Percentiles rank a stretch among this genome's conserved stretches.
These are phyloP conservation scores for Sebastes vulpes DNA, from an alignment of 2,797 vertebrate species.

Conservation along the genomic window DNA sequence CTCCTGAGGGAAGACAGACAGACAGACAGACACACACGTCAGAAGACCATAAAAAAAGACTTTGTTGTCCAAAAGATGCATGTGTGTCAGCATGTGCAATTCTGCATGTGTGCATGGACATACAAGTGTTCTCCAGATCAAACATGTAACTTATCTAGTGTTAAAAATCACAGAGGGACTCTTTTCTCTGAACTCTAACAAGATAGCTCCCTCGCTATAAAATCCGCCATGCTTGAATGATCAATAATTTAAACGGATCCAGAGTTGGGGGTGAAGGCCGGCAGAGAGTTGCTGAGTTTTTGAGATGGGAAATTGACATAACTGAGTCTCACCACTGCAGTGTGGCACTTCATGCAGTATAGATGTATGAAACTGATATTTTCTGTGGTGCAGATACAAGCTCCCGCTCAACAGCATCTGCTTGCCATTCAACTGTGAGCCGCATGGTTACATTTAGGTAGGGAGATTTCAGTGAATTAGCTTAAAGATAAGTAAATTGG, in stretches of 20 bases:
- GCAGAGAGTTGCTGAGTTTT: constrained; percentile 9
- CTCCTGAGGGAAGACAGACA: constrained; percentile 85
- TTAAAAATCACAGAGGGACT: constrained; percentile 1
- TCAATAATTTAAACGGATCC: constrained; percentile 56
- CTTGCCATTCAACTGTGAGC: not conserved
- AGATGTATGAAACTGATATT: constrained; percentile 1
- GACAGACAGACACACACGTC: constrained; percentile 38
- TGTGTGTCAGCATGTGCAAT: not conserved
- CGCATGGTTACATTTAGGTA: not conserved
- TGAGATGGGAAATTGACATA: not conserved
- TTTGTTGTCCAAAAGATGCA: not conserved
- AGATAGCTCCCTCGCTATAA: constrained; percentile 12
- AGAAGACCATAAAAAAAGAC: constrained; percentile 10
- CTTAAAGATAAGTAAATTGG: not conserved
- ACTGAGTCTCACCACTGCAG: constrained; percentile 4
- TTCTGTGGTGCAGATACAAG: not conserved
- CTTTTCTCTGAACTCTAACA: constrained; percentile 40
- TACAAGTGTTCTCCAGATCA: constrained; percentile 2
- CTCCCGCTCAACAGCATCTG: not conserved
- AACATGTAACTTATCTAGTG: constrained; percentile 10
- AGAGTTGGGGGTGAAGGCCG: constrained; percentile 18
- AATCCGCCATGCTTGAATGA: constrained; percentile 31
- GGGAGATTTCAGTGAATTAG: not conserved
- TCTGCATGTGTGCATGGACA: not conserved
- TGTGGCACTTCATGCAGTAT: not conserved